phyloP scores from a whole-genome alignment of 2,113 vertebrate species.

The Entosphenus tridentatus region DNA sequence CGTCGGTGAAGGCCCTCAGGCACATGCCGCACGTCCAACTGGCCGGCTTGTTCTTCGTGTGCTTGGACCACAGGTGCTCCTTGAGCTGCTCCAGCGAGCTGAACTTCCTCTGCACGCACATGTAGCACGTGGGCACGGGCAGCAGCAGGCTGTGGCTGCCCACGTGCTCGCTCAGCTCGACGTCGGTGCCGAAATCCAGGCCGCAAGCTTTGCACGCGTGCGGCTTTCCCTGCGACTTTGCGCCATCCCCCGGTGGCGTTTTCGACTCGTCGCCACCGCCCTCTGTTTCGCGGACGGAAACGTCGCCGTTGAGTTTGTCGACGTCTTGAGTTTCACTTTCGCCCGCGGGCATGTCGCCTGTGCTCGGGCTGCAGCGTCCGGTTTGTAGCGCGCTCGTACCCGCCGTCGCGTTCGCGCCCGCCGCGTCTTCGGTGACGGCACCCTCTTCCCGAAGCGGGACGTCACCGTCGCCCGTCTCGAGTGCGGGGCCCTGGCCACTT shows the following conservation, averaged over 20 bases:
- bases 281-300: too few species aligned
- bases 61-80: constrained; percentile 72
- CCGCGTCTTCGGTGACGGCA: too few species aligned
- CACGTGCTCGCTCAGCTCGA: constrained; percentile 73
- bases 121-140: constrained; percentile 77
- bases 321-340: too few species aligned
- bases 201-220: constrained; percentile 90
- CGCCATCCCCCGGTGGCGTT: constrained; percentile 10
- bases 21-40: constrained; percentile 98
- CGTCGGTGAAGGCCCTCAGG: constrained; percentile 61
- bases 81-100: constrained; percentile 68
- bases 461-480: too few species aligned
- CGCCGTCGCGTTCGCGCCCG: too few species aligned
- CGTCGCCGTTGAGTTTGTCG: too few species aligned
- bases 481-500: too few species aligned
- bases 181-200: constrained; percentile 62
- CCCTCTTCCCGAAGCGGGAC: too few species aligned
- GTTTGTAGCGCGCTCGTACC: too few species aligned
- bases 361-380: too few species aligned
- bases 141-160: constrained; percentile 70
- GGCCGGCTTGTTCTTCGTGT: constrained; percentile 54
- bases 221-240: constrained; percentile 47
- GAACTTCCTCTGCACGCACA: constrained; percentile 91
- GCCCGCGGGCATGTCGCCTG: too few species aligned
- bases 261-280: too few species aligned